phyloP scores from a whole-genome alignment of 2,113 vertebrate genomes.

The Macaca mulatta region DNA sequence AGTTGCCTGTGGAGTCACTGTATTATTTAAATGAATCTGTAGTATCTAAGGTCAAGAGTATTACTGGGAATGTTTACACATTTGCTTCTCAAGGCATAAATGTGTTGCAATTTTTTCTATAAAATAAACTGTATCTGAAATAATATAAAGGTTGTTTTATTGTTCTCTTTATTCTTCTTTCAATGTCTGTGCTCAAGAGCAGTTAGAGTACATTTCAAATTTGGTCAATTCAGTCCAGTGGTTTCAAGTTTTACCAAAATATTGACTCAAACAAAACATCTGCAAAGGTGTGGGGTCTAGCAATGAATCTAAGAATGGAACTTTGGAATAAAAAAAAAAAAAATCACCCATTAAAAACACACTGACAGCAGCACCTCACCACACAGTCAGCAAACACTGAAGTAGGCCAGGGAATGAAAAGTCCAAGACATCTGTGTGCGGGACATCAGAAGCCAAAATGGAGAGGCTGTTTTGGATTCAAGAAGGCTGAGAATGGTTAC shows the following conservation, averaged over 20 bases:
- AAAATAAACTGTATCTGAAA: not conserved
- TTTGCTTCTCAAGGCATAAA: not conserved
- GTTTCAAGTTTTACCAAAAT: not conserved
- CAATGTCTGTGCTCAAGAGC: not conserved
- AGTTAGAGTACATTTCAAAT: not conserved
- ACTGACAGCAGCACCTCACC: not conserved
- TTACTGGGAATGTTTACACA: not conserved
- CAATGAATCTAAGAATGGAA: not conserved
- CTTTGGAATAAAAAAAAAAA: not conserved
- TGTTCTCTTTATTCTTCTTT: not conserved
- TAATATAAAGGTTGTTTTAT: not conserved
- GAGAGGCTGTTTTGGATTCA: not conserved
- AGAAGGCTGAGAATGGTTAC: too few relatives aligned
- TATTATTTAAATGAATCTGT: too few relatives aligned
- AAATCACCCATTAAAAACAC: not conserved
- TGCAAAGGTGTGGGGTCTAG: too few relatives aligned
- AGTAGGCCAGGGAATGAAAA: not conserved
- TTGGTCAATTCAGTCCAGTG: not conserved
- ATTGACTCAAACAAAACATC: not conserved
- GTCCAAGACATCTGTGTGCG: fast-evolving
- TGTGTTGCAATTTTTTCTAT: not conserved
- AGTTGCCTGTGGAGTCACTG: not conserved
- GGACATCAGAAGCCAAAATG: not conserved
- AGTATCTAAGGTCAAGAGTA: not conserved
- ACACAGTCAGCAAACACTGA: not conserved